Evolutionary conservation across 2,113 vertebrate species (phyloP), one percentile per base, ranked within the genome.

Genomic region (Apistogramma diplotaenia): DNA sequence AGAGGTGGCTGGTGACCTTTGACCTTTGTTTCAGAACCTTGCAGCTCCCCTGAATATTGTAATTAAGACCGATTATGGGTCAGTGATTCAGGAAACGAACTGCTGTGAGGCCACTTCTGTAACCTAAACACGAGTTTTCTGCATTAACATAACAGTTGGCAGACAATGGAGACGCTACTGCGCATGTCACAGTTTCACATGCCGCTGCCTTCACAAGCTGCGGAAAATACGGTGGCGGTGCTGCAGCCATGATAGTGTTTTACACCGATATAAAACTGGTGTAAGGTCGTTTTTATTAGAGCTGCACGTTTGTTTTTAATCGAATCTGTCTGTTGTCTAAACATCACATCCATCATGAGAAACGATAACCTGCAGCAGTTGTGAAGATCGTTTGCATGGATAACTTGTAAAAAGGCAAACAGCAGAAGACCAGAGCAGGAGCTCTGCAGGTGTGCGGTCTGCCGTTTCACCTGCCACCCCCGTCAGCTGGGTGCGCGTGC

Each of bases 131-230:
- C 16, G 40, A 46, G 19, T 13, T n/a, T 29, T 33, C 40, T 4
- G 13, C 0, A 49, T 58, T 59, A 46, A 4, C 37, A 46, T 51
- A 75, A 79, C 77, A 13, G 35, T 86, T 75, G 7, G 62, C 53
- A 53, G 43, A 75, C 82, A 86, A 84, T 73, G 57, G 67, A 49
- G 1, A 5, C 29, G 11, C 79, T 46, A 54, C 73, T 84, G 86
- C 89, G 82, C 89, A 82, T 84, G 86, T 77, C 72, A 19, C 18
- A 49, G 55, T 74, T 59, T 70, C 9, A 51, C 19, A 40, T 12
- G 9, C 8, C 21, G 79, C 19, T 74, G 74, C 76, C 15, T 89
- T 89, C 37, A 87, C 0, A n/a, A 3, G 25, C 43, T 21, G 35
- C 54, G 4, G 46, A 75, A 85, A 74, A 13, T 29, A 37, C 27